phyloP scores from a whole-genome alignment of 2,888 invertebrate genomes.

The Lingula anatina region DNA sequence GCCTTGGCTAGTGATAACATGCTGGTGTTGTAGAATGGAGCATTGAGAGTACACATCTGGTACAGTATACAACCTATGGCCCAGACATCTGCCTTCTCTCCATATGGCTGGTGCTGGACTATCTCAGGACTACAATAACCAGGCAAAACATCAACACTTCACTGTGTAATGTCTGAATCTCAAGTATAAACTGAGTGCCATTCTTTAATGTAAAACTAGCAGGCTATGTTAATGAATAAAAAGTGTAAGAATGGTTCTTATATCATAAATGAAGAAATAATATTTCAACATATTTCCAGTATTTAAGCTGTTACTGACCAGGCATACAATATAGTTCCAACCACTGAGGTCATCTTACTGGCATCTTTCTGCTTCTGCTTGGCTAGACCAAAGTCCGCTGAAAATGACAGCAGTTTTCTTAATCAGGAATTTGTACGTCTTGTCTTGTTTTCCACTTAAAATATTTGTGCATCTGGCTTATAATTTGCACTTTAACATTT shows the following conservation, averaged over 20 bases:
- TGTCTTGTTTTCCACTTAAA: no score
- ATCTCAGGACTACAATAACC: constrained; percentile 50
- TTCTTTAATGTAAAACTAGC: no score
- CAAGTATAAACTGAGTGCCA: no score
- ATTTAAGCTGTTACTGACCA: constrained; percentile 36
- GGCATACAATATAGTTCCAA: constrained; percentile 54
- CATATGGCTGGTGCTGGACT: constrained; percentile 52
- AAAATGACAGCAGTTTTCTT: no score
- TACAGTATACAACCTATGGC: constrained; percentile 54
- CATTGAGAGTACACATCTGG: constrained; percentile 52
- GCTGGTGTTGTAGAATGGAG: constrained; percentile 52
- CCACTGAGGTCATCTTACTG: constrained; percentile 53
- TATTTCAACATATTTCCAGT: no score
- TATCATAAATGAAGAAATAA: not conserved
- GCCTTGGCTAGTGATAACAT: constrained; percentile 52
- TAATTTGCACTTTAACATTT: no score
- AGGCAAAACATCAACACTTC: no score
- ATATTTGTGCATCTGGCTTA: no score
- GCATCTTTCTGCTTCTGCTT: constrained; percentile 52
- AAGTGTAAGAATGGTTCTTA: not conserved
- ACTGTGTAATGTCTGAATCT: no score
- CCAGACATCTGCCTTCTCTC: constrained; percentile 55
- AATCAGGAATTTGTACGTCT: no score
- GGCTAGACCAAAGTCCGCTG: constrained; percentile 56
- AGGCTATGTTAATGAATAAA: not conserved